Conservation (phyloP, 1,140 invertebrate species). For the Meteorus sp. region DNA sequence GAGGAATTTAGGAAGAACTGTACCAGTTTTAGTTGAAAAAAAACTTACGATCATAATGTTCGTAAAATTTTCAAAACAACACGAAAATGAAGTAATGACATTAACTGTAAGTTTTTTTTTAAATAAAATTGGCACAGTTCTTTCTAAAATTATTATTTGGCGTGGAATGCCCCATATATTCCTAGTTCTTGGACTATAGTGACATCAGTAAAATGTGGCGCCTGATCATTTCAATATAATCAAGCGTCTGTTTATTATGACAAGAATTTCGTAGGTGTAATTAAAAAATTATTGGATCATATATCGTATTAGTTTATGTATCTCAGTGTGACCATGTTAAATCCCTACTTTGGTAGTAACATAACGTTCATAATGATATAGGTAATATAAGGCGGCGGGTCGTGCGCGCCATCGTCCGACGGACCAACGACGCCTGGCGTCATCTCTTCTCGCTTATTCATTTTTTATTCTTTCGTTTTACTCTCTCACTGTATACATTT, state of each 20-base stretch:
- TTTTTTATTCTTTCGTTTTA: background rate
- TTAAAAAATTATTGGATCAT: constrained; percentile 59
- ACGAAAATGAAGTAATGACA: too few relatives aligned
- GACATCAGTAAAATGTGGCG: constrained; percentile 35
- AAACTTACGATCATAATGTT: too few relatives aligned
- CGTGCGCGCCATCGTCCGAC: constrained; percentile 30
- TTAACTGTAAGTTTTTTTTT: too few relatives aligned
- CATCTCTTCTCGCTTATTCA: background rate
- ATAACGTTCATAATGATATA: constrained; percentile 33
- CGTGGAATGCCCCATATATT: too few relatives aligned
- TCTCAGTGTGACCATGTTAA: constrained; percentile 15
- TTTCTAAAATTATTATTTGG: too few relatives aligned
- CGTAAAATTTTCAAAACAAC: too few relatives aligned
- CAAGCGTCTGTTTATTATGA: constrained; percentile 55
- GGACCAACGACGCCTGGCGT: constrained; percentile 31
- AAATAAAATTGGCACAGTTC: too few relatives aligned
- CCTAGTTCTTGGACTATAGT: background rate
- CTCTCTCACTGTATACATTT: background rate
- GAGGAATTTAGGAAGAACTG: too few relatives aligned
- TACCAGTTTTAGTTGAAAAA: too few relatives aligned
- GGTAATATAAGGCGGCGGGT: constrained; percentile 38
- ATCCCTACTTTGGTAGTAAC: constrained; percentile 14
- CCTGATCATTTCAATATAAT: constrained; percentile 45
- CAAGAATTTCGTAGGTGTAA: constrained; percentile 56
- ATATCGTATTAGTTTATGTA: constrained; percentile 57